Percentiles rank a stretch among this genome's conserved stretches.
Conservation (phyloP, 37 sponge, comb jelly and placozoan species). For the Halichondria panicea region DNA sequence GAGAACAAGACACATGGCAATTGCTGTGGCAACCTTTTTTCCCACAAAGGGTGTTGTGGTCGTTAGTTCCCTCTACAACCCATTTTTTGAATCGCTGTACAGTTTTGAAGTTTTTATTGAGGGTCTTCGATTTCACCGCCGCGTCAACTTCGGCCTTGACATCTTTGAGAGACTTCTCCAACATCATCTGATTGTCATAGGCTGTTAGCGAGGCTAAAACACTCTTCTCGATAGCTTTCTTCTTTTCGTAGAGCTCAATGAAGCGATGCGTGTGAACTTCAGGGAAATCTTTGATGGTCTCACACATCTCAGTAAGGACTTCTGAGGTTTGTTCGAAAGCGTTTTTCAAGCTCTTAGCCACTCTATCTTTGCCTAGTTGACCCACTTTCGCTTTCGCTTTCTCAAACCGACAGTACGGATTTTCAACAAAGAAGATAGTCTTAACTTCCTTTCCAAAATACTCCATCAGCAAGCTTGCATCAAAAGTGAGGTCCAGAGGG, state of each 20-base stretch:
- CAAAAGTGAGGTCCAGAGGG: no score
- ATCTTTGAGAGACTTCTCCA: neutral
- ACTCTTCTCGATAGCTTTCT: slow-evolving; percentile 11
- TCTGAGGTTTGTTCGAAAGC: slow-evolving; percentile 3
- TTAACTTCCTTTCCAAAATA: no score
- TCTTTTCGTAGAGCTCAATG: no score
- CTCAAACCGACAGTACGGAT: no score
- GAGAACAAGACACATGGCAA: slow-evolving; percentile 33
- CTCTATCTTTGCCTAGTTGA: no score
- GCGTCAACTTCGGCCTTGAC: neutral
- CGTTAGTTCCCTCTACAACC: neutral
- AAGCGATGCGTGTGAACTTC: slow-evolving; percentile 11
- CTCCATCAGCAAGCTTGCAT: no score
- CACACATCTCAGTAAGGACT: neutral
- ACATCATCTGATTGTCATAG: slow-evolving; percentile 1
- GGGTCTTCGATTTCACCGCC: neutral
- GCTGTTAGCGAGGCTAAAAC: neutral
- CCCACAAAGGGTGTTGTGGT: slow-evolving; percentile 48
- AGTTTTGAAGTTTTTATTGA: neutral
- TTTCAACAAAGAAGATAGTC: no score
- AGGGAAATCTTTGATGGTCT: neutral
- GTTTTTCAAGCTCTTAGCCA: no score
- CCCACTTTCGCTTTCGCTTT: no score
- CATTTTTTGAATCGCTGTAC: neutral
- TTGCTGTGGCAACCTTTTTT: slow-evolving; percentile 22